Evolutionary conservation across 2,797 vertebrate genomes (phyloP).

Genomic region (Delichon dasypus): DNA sequence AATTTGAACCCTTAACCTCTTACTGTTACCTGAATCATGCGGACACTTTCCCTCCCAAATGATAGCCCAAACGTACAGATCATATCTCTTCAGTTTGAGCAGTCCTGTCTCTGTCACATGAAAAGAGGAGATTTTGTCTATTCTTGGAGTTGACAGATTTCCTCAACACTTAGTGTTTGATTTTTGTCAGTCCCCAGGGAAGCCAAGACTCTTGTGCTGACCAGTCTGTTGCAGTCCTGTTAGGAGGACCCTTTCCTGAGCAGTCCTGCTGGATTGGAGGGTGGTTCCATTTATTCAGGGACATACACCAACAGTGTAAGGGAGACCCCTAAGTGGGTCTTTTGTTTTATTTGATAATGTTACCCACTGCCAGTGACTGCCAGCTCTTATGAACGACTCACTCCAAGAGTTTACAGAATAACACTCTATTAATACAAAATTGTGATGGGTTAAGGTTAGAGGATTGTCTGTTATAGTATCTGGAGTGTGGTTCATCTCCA

Average conservation of each 20-base stretch:
- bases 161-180: neutral
- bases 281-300: neutral
- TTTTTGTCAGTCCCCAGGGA: neutral
- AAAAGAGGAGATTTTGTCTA: neutral
- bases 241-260: neutral
- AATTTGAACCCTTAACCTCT: neutral
- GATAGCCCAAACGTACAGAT: neutral
- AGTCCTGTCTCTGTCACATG: neutral
- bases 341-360: neutral
- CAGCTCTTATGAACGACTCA: neutral
- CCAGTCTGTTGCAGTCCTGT: neutral
- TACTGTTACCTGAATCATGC: neutral
- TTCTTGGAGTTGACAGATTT: neutral
- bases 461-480: neutral
- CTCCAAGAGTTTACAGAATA: neutral
- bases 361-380: neutral
- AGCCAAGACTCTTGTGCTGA: neutral
- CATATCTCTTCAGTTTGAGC: neutral
- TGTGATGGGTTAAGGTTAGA: neutral
- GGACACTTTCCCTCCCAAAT: accelerated
- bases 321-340: neutral
- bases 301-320: neutral
- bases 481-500: neutral
- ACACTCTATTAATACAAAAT: neutral
- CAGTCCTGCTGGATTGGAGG: neutral